Evolutionary conservation across 2,888 invertebrate genomes (phyloP), one percentile per base, ranked within the genome.

Genomic region (Zaprionus lineosus): DNA sequence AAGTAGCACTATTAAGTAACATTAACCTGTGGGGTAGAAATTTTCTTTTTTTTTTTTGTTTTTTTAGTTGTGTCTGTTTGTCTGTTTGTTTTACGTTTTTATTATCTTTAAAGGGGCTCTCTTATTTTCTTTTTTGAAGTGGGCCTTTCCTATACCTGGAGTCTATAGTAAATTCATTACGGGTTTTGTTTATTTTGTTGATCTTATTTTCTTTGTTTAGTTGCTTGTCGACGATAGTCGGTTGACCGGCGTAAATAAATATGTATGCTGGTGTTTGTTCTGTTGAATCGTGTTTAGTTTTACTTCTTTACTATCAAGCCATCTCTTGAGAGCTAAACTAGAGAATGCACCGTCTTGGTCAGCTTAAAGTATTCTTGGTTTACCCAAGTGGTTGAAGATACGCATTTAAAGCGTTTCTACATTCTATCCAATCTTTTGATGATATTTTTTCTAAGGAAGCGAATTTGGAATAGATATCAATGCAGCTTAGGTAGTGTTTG

Each of bases 271-370:
- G 36, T 37, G 8, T 37, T 37, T 37, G 37, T 3, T 21, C 21
- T 37, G 12, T 37, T 37, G 4, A 37, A 14, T 37, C 14, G 24
- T n/a, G n/a, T n/a, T n/a, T 37, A 24, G 14, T 24, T 37, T 21
- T 14, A 37, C 21, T 9, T 36, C 12, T 12, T 37, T 21, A 37
- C 14, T 37, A 12, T 37, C 21, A 8, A 40, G 40, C 40, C 26
- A 40, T 40, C 40, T 12, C 15, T 40, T 40, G n/a, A 40, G 6
- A 26, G 40, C 24, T 40, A 40, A 15, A 15, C 24, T 40, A 16
- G 26, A 9, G 15, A 40, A 40, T 40, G 26, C 24, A 6, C 40
- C 14, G 11, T 24, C 37, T 24, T 11, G 21, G 14, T 24, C 37
- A 12, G 24, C 37, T 24, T 39, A 21, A 2, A 39, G 19, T 9